phyloP scores from a whole-genome alignment of 2,888 invertebrate species.

The Xestoiulus laeticollis region DNA sequence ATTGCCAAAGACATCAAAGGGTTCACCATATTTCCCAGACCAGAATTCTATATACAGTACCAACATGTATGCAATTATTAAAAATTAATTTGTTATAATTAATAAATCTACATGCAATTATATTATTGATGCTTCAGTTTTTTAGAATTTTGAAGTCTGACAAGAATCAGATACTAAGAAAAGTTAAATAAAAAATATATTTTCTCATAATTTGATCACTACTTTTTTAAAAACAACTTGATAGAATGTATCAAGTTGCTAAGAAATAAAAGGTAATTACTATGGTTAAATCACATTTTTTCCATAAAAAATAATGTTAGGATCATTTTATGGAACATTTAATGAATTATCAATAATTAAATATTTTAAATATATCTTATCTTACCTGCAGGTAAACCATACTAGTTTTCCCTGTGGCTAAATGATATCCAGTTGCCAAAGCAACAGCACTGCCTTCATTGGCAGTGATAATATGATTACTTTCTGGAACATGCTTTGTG shows the following conservation, averaged over 20 bases:
- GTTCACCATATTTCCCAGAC: slow-evolving; percentile 66
- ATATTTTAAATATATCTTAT: not conserved
- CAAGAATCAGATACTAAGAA: too few species aligned
- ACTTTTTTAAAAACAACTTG: too few species aligned
- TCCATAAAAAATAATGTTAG: not conserved
- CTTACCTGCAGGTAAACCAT: slow-evolving; percentile 65
- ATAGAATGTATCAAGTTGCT: too few species aligned
- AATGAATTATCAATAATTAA: too few species aligned
- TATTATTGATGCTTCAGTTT: too few species aligned
- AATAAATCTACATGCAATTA: too few species aligned
- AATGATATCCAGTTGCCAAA: slow-evolving; percentile 65
- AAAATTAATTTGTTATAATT: slow-evolving; percentile 48
- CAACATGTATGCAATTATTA: not conserved
- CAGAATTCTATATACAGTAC: slow-evolving; percentile 62
- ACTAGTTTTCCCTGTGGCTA: slow-evolving; percentile 64
- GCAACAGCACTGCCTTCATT: slow-evolving; percentile 66
- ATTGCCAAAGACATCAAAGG: slow-evolving; percentile 66
- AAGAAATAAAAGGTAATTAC: too few species aligned
- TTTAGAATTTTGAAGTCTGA: too few species aligned
- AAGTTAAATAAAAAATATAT: too few species aligned
- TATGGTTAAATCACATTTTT: too few species aligned
- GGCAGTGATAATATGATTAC: slow-evolving; percentile 64
- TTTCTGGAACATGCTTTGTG: slow-evolving; percentile 61
- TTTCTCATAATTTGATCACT: too few species aligned
- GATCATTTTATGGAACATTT: too few species aligned